Percentiles rank a stretch among this genome's conserved stretches.
Evolutionary conservation across 2,797 vertebrate species (phyloP).

Genomic region (Somateria mollissima): DNA sequence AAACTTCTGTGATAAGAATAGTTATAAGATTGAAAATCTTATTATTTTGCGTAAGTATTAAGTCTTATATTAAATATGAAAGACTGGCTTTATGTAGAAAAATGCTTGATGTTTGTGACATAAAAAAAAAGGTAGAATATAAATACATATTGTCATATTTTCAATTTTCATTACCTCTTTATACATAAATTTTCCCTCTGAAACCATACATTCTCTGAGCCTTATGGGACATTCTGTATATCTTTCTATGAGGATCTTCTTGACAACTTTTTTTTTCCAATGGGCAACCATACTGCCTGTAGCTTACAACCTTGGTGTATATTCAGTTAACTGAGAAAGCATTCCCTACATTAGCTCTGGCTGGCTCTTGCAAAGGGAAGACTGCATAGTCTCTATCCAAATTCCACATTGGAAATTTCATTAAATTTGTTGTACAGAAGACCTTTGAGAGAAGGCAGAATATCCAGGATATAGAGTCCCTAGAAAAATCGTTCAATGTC

Average conservation of each 20-base stretch:
- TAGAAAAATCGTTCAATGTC: neutral
- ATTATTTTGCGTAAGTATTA: neutral
- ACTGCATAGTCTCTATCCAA: neutral
- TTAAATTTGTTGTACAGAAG: neutral
- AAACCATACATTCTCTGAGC: neutral
- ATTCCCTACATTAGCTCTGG: neutral
- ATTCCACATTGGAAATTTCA: neutral
- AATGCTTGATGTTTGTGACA: neutral
- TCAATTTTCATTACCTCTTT: neutral
- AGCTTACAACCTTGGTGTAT: neutral
- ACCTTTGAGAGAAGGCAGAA: neutral
- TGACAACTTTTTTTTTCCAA: neutral
- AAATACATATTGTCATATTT: neutral
- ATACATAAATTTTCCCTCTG: neutral
- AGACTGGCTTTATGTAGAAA: neutral
- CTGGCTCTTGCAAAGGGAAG: neutral
- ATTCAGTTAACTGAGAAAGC: neutral
- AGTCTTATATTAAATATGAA: neutral
- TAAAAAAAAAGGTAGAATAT: neutral
- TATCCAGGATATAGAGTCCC: neutral
- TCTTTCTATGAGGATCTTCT: neutral
- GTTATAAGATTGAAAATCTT: neutral
- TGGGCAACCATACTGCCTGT: neutral
- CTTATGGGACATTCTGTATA: neutral
- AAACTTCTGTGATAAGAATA: neutral